Evolutionary conservation across 2,797 vertebrate genomes (phyloP), one percentile per base, ranked within the genome.

Genomic region (Eutrigla gurnardus): DNA sequence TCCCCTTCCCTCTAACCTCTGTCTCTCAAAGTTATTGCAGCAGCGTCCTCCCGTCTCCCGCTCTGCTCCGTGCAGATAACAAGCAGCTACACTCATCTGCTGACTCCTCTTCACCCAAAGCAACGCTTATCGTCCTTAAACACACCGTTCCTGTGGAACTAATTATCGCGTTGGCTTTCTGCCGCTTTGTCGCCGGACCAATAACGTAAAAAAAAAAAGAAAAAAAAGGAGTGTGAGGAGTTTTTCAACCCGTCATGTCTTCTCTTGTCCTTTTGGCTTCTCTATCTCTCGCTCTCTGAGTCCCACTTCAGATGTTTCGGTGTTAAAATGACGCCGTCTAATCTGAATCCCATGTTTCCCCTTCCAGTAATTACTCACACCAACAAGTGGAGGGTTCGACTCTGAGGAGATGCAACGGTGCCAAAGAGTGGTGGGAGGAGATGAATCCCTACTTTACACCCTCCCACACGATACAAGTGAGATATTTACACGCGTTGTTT

Each of bases 121-220:
- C 87, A 72, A 67, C 18, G 69, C 92, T 93, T 93, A 93, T 93
- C 91, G 9, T 79, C 33, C 83, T 87, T 80, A 87, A 91, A 89
- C 92, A 92, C 86, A 62, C 88, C 6, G 62, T 88, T 85, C 77
- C 81, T 76, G 73, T 81, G 84, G 86, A 92, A 90, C 88, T 87
- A 86, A 91, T 93, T 92, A 93, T 83, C 77, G 74, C 72, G 69
- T 81, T 46, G 80, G 72, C 76, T 87, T 80, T 83, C 75, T 59
- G 85, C 81, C 5, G 35, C 85, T 74, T 75, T 74, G 73, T 80
- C 68, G 43, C 74, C 13, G 37, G 78, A 82, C 84, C 74, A 35
- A 53, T 15, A 63, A 79, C 6, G 42, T 43, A 61, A 47, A 74
- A 64, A 25, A 25, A 25, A 25, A 2, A 25, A 2, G 25, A 25